Percentiles rank a stretch among this genome's conserved stretches.
Conservation (phyloP, 2,888 invertebrate species). For the Pristionchus entomophagus region DNA sequence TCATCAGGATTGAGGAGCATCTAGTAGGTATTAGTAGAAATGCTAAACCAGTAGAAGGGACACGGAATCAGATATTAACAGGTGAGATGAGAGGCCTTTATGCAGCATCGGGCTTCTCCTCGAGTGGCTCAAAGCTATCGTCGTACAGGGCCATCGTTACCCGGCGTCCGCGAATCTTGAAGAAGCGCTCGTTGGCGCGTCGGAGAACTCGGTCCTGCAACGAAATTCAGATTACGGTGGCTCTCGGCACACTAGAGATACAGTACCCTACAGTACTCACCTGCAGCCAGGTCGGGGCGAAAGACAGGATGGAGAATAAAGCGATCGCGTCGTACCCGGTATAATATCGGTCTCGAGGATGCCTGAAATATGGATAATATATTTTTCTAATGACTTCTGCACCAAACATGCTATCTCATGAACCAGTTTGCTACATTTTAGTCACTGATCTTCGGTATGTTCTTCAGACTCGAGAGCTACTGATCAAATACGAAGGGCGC, state of each 20-base stretch:
- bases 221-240: neutral
- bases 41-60: too few relatives aligned
- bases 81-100: too few relatives aligned
- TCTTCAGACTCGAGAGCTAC: too few relatives aligned
- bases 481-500: too few relatives aligned
- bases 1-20: too few relatives aligned
- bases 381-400: too few relatives aligned
- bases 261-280: neutral
- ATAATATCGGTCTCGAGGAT: conserved; percentile 34
- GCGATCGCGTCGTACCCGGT: neutral
- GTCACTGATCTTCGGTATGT: too few relatives aligned
- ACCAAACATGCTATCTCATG: too few relatives aligned
- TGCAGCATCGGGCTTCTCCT: neutral
- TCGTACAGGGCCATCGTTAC: neutral
- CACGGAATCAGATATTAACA: too few relatives aligned
- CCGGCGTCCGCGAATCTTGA: neutral
- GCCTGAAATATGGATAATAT: neutral
- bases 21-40: too few relatives aligned
- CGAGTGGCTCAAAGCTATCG: neutral
- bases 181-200: neutral
- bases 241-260: too few relatives aligned
- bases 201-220: neutral
- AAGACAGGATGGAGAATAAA: neutral
- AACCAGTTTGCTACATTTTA: too few relatives aligned
- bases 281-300: conserved; percentile 26